Base-by-base conservation (phyloP, 2,888 invertebrate species). In the Eupithecia pulchellata region DNA sequence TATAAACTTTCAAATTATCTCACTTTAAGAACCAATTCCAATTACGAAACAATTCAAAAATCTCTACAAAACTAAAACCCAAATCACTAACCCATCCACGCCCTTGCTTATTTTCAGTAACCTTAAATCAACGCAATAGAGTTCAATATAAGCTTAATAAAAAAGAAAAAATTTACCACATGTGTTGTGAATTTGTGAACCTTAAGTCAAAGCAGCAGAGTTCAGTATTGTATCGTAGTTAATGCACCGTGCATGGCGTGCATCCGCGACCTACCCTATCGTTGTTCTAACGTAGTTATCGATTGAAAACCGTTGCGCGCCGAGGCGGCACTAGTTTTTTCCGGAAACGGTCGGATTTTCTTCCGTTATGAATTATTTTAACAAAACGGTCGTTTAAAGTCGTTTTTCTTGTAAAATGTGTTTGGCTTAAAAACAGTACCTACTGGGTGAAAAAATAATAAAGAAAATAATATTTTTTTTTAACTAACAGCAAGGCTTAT, bases 211-310 rank as follows among this genome's bases (percentile, higher is more conserved):
- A 11, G 52, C 25, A 52, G 5, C 13, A 25, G 25, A 52, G 52
- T 52, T 52, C 20, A 52, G 13, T 11, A 52, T 47, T 1, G 20
- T 9, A 2, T 13, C 13, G 25, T 25, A 25, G 11, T n/a, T n/a
- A n/a, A n/a, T n/a, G n/a, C n/a, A n/a, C n/a, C n/a, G n/a, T n/a
- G n/a, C n/a, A n/a, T n/a, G n/a, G n/a, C 25, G 58, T 66, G 32
- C 69, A 60, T 64, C 62, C 68, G 25, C n/a, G 42, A 70, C 70
- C 74, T 72, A 72, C 75, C 77, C 75, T 63, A 77, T 64, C 63
- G 65, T n/a, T 29, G 64, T 64, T 70, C 69, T 75, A 75, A 73
- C 73, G 72, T 77, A 74, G 69, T 72, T 65, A 73, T 68, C 76
- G 71, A 69, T 73, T 65, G 69, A 30, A 64, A 73, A 70, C 69